These are phyloP conservation scores for Anagrus nilaparvatae DNA, from an alignment of 1,140 invertebrate species.

Conservation along the genomic window DNA sequence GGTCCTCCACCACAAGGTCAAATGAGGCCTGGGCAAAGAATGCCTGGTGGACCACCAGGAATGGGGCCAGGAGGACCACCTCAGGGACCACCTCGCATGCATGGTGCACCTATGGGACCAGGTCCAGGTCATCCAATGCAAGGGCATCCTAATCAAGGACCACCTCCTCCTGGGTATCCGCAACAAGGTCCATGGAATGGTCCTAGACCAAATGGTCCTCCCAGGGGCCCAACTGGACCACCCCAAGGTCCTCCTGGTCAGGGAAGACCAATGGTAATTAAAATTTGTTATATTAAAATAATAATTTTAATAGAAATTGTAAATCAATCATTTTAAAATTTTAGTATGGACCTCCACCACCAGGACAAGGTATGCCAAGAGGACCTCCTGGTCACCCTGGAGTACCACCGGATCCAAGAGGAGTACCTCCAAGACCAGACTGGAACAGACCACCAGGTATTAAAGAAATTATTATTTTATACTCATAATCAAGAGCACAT, in stretches of 20 bases:
- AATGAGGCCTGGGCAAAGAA: constrained; percentile 44
- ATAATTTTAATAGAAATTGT: not conserved
- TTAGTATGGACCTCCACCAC: constrained; percentile 37
- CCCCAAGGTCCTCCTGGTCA: constrained; percentile 49
- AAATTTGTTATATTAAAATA: not conserved
- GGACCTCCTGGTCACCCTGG: constrained; percentile 46
- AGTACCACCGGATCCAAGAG: constrained; percentile 46
- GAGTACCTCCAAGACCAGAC: constrained; percentile 53
- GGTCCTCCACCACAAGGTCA: constrained; percentile 52
- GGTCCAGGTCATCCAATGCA: constrained; percentile 41
- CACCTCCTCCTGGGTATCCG: constrained; percentile 44
- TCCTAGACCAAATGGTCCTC: constrained; percentile 46
- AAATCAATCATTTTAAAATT: not conserved
- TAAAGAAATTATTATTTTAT: constrained; percentile 10
- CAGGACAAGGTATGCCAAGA: constrained; percentile 52
- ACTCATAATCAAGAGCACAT: constrained; percentile 8
- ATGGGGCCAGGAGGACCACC: constrained; percentile 47
- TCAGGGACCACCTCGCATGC: constrained; percentile 45
- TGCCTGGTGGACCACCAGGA: constrained; percentile 50
- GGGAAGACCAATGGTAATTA: constrained; percentile 57
- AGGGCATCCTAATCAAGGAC: constrained; percentile 43
- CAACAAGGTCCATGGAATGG: constrained; percentile 51
- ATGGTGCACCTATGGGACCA: constrained; percentile 60
- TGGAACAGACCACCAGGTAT: constrained; percentile 63
- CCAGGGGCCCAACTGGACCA: constrained; percentile 37